Evolutionary conservation across 2,113 vertebrate species (phyloP).

Genomic region (Mus pahari): DNA sequence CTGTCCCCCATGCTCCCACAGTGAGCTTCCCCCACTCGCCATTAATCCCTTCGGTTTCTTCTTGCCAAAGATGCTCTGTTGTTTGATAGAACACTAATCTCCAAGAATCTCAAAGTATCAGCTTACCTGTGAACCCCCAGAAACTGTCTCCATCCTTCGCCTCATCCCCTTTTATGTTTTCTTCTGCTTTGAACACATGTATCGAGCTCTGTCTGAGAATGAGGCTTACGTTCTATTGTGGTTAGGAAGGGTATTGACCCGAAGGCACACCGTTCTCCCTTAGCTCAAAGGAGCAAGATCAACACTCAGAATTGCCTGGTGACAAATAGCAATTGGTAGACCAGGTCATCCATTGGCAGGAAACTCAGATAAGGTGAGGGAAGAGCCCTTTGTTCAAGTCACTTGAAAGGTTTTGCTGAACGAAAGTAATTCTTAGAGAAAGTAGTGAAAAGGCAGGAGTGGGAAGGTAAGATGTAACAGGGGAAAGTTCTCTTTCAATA

Average conservation of each 20-base stretch:
- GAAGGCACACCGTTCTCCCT: conserved; percentile 64
- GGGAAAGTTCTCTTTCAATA: conserved; percentile 14
- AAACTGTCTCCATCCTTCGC: conserved; percentile 84
- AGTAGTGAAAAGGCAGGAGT: conserved; percentile 44
- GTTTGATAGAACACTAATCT: conserved; percentile 86
- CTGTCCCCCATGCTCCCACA: conserved; percentile 71
- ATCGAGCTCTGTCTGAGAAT: conserved; percentile 85
- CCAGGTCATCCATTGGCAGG: conserved; percentile 16
- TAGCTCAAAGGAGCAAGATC: conserved; percentile 66
- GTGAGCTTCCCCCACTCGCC: conserved; percentile 61
- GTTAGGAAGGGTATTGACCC: conserved; percentile 79
- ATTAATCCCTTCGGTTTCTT: conserved; percentile 83
- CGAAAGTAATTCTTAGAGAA: conserved; percentile 47
- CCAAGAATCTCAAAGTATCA: conserved; percentile 86
- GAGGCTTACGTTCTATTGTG: conserved; percentile 79
- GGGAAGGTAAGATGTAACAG: conserved; percentile 1
- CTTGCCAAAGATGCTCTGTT: conserved; percentile 80
- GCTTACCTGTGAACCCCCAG: conserved; percentile 86
- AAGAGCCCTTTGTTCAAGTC: conserved; percentile 63
- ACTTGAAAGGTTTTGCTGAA: conserved; percentile 58
- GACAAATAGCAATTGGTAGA: conserved; percentile 63
- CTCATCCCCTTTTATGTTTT: conserved; percentile 81
- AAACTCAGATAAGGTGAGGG: background rate
- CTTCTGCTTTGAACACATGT: conserved; percentile 77
- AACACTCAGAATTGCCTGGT: conserved; percentile 67